Evolutionary conservation across 2,797 vertebrate genomes (phyloP), one percentile per base, ranked within the genome.

Genomic region (Microctenopoma stevenorrisi): DNA sequence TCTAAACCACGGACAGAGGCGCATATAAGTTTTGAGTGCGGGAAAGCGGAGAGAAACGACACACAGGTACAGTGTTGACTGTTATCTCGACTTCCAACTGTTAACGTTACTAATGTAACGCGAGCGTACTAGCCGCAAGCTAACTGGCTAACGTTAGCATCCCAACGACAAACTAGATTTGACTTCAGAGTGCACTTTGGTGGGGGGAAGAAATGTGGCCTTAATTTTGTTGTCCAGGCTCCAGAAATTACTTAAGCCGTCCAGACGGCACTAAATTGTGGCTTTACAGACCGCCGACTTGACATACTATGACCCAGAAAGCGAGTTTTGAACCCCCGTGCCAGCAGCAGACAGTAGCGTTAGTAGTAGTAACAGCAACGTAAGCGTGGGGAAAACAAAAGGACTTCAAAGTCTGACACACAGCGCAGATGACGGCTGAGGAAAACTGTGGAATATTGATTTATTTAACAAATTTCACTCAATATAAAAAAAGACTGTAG

Each of bases 31-130:
- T 92, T 86, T 64, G 78, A 78, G 82, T 50, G 64, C 68, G 58
- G 54, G 48, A 33, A 52, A 67, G 64, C 62, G 83, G 60, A 56
- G 64, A 64, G 77, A 54, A 66, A n/a, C 60, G 55, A 52, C 62
- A 68, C 77, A 16, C 89, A 90, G 90, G 91, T 91, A 92, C 74
- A 26, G 85, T 64, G 79, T 13, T 30, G 87, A 87, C 78, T 86
- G 77, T 88, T 87, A 81, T 86, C 79, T 74, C 81, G 46, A 91
- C 88, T 90, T 84, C 59, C 72, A 93, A 93, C 88, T 94, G 89
- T 53, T 75, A 69, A 69, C 92, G 91, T 93, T 92, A 91, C 88
- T 82, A 76, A 86, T 86, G 88, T 90, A 91, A 91, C 86, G 86
- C 60, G 63, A 51, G 70, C 67, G 77, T 72, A 79, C 72, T 78